Evolutionary conservation across 1,140 invertebrate species (phyloP).

Genomic region (Parasteatoda tepidariorum): DNA sequence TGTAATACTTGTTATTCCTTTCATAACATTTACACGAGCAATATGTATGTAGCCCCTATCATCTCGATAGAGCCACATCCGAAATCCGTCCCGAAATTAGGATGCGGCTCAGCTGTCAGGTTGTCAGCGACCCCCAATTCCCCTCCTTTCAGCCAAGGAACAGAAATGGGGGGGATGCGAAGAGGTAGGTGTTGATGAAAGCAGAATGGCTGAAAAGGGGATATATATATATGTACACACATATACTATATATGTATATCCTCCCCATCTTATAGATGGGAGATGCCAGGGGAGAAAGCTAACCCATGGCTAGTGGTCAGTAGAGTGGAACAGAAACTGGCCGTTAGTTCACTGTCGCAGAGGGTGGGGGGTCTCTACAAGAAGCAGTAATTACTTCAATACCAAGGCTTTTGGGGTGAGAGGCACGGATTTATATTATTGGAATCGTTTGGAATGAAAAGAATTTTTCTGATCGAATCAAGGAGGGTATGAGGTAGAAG

Average conservation of each 20-base stretch:
- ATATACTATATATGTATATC: no score
- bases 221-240: constrained; percentile 29
- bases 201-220: constrained; percentile 37
- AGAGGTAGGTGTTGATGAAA: constrained; percentile 40
- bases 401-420: constrained; percentile 16
- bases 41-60: neutral
- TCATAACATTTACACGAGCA: neutral
- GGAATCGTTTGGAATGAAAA: constrained; percentile 31
- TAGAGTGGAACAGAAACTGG: constrained; percentile 57
- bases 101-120: constrained; percentile 60
- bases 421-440: constrained; percentile 56
- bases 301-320: constrained; percentile 52
- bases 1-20: neutral
- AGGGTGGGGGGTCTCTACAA: constrained; percentile 22
- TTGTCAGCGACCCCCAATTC: constrained; percentile 42
- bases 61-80: constrained; percentile 49
- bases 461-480: constrained; percentile 27
- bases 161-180: neutral
- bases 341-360: constrained; percentile 43
- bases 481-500: constrained; percentile 4
- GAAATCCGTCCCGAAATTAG: constrained; percentile 60
- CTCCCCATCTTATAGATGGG: no score
- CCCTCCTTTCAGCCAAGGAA: neutral
- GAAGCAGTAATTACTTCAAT: constrained; percentile 56
- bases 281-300: neutral